A percentile compares a stretch with the other conserved stretches of the same genome.
phyloP scores from a whole-genome alignment of 1,140 invertebrate genomes.

The Cephus cinctus region DNA sequence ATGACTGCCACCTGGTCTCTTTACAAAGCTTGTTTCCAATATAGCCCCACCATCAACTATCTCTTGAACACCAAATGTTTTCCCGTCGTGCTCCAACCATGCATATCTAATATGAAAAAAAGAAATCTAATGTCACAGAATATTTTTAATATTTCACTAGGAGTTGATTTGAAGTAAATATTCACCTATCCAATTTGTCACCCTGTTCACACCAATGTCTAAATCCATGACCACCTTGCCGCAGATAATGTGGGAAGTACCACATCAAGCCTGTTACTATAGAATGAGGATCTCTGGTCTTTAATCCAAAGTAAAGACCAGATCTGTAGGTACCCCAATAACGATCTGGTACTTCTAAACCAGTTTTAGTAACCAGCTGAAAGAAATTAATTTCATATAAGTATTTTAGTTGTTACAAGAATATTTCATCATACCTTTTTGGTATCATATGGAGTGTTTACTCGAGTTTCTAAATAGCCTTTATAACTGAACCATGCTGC shows the following conservation, averaged over 20 bases:
- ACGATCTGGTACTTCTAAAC: conserved; percentile 71
- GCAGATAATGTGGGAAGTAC: conserved; percentile 77
- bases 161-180: not conserved
- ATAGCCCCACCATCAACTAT: conserved; percentile 78
- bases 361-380: conserved; percentile 67
- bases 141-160: conserved; percentile 4
- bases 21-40: conserved; percentile 87
- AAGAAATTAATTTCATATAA: conserved; percentile 20
- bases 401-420: not conserved
- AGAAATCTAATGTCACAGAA: too few relatives aligned
- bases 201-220: conserved; percentile 94
- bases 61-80: conserved; percentile 88
- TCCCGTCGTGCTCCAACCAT: conserved; percentile 92
- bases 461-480: conserved; percentile 82
- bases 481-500: conserved; percentile 75
- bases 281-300: conserved; percentile 84
- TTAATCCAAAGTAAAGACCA: conserved; percentile 86
- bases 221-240: conserved; percentile 65
- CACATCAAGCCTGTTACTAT: conserved; percentile 95
- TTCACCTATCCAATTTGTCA: conserved; percentile 73
- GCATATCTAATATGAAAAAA: conserved; percentile 60
- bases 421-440: conserved; percentile 62
- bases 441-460: conserved; percentile 81
- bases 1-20: conserved; percentile 72
- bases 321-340: conserved; percentile 95